Base-by-base conservation (phyloP, 2,113 vertebrate genomes). In the Agelaius tricolor region DNA sequence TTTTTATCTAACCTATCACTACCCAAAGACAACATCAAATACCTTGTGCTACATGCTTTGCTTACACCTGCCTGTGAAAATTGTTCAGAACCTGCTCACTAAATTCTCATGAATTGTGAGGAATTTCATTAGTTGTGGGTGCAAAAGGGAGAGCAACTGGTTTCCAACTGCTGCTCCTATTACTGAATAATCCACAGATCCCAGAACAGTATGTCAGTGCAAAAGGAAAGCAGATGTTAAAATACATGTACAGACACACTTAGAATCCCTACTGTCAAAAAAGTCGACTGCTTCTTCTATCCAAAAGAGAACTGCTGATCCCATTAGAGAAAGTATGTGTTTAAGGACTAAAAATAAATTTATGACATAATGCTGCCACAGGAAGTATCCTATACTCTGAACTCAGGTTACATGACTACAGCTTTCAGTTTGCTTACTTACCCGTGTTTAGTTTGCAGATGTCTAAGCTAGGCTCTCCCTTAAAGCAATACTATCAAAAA, bases 311-410 rank as follows among this genome's bases (percentile, higher is more conserved):
- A 62, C 82, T 86, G 76, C 51, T 67, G 63, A 74, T 80, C 5
- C 30, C 57, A 78, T 81, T 84, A 92, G 22, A 86, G 26, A 66
- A 95, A 66, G 51, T 20, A 69, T 20, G 19, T 27, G 24, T 86
- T 93, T 63, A 71, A 90, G n/a, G 63, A 57, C 92, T 97, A 93
- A 96, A 96, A 95, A 92, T 90, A 96, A 51, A 33, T 51, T 39
- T 13, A 83, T 91, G 78, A 95, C 85, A 52, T 79, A 91, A 80
- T 46, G 71, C 59, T 93, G 75, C 73, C 61, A 89, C 61, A 89
- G 92, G 86, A 96, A 96, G 75, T 71, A 86, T 81, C 59, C 59
- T 86, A 93, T 88, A 86, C 55, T 46, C 88, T 74, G 76, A 94
- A 86, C 68, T 94, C 72, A 11, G 30, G 52, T 95, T 94, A 86